These are phyloP conservation scores for Polylopha cassiicola DNA, from an alignment of 2,888 invertebrate genomes.

Conservation along the genomic window DNA sequence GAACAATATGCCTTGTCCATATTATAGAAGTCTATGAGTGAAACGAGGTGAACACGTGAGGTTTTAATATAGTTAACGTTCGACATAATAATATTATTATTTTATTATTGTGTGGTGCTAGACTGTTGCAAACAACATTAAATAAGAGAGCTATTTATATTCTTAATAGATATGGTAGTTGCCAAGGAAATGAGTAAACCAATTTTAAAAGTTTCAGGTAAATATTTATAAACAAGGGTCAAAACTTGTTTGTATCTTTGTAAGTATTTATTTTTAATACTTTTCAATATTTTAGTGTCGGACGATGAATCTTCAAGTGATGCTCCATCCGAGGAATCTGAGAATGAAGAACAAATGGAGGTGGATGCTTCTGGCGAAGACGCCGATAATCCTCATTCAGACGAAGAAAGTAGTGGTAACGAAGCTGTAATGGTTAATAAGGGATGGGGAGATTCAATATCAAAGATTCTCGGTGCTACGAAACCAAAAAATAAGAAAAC, in stretches of 20 bases:
- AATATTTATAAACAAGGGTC: constrained; percentile 16
- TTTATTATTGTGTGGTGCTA: no score
- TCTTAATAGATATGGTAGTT: constrained; percentile 41
- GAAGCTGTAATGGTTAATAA: constrained; percentile 70
- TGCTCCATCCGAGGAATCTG: constrained; percentile 45
- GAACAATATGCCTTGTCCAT: no score
- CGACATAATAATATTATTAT: no score
- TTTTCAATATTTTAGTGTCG: constrained; percentile 36
- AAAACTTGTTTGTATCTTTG: neutral
- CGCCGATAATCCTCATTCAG: constrained; percentile 27
- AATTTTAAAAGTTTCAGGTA: constrained; percentile 53
- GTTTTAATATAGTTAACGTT: no score
- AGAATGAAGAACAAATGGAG: constrained; percentile 38
- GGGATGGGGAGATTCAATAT: constrained; percentile 90
- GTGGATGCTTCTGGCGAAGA: constrained; percentile 28
- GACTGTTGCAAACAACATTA: no score
- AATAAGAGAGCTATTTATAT: constrained; percentile 4
- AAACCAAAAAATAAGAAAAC: constrained; percentile 86
- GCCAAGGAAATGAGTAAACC: constrained; percentile 50
- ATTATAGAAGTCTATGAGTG: no score
- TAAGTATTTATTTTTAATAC: constrained; percentile 13
- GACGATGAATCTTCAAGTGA: constrained; percentile 48
- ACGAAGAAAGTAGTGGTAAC: constrained; percentile 30
- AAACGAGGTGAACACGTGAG: no score
- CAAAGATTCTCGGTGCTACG: constrained; percentile 85